Evolutionary conservation across 2,113 vertebrate species (phyloP), one percentile per base, ranked within the genome.

Genomic region (Tiliqua scincoides): DNA sequence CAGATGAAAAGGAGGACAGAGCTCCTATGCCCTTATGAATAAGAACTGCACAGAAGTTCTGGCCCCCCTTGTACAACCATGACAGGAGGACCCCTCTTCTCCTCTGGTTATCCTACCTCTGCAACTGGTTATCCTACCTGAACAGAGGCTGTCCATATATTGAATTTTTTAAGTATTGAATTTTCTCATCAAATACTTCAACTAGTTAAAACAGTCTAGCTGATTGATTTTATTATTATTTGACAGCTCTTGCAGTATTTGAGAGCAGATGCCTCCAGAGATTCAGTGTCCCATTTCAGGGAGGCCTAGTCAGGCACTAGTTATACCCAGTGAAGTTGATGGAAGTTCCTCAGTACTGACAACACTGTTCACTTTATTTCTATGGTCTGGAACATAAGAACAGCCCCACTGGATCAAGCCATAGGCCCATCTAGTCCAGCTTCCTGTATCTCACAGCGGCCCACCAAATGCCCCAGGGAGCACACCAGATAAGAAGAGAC

Each of bases 161-260:
- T 43, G 30, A 76, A 54, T 21, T 65, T 35, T 32, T 73, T 54
- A 68, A 70, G 30, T n/a, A 57, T 21, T 65, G 61, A n/a, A 12
- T 70, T 78, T 57, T 85, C 63, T 57, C 59, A 30, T 68, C 15
- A 11, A 57, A 78, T 15, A 23, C 32, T 77, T 52, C 52, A 12
- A n/a, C 74, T 57, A 68, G 63, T 70, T 78, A 68, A 68, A 77
- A 40, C 52, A 59, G 32, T 48, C n/a, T 27, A 12, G 59, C 32
- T 68, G 48, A 57, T 67, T 85, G 63, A 30, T 85, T 37, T 67
- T 85, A 48, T 30, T 85, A 67, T 77, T 78, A 67, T 57, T 68
- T 85, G 74, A 57, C 62, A 78, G 32, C 23, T 14, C 10, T 40
- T 78, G 43, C 43, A 85, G 32, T 18, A 1, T 79, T 8, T 48